Percentiles rank a stretch among this genome's conserved stretches.
Conservation (phyloP, 2,113 vertebrate species). For the Isichthys henryi region DNA sequence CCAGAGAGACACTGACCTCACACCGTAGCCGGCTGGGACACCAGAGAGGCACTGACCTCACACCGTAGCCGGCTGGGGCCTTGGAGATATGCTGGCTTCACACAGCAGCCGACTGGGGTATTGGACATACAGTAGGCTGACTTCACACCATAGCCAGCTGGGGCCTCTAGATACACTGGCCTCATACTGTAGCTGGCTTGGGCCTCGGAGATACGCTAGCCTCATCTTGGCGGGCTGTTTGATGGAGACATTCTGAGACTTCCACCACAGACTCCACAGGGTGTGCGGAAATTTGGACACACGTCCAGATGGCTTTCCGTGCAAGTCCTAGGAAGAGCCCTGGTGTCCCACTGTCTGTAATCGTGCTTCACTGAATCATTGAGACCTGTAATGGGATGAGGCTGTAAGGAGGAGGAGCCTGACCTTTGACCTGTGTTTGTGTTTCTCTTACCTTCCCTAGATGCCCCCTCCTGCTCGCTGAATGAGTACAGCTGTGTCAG, state of each 20-base stretch:
- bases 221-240: not conserved
- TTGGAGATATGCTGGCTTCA: not conserved
- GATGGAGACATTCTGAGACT: not conserved
- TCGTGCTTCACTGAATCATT: not conserved
- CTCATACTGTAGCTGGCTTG: not conserved
- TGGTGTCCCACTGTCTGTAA: not conserved
- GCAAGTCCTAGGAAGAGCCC: not conserved
- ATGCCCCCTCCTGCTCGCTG: constrained; percentile 67
- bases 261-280: not conserved
- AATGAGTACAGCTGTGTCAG: constrained; percentile 70
- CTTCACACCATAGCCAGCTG: not conserved
- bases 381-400: not conserved
- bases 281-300: not conserved
- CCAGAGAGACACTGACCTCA: not conserved
- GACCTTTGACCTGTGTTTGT: not conserved
- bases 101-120: not conserved
- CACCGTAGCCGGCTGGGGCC: not conserved
- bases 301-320: not conserved
- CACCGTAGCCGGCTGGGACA: not conserved
- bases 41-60: not conserved
- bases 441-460: constrained; percentile 42
- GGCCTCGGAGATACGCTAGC: not conserved
- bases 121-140: too few species aligned
- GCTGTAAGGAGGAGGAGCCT: not conserved
- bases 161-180: not conserved